phyloP scores from a whole-genome alignment of 2,113 vertebrate genomes.

The Neolamprologus tretocephalus region DNA sequence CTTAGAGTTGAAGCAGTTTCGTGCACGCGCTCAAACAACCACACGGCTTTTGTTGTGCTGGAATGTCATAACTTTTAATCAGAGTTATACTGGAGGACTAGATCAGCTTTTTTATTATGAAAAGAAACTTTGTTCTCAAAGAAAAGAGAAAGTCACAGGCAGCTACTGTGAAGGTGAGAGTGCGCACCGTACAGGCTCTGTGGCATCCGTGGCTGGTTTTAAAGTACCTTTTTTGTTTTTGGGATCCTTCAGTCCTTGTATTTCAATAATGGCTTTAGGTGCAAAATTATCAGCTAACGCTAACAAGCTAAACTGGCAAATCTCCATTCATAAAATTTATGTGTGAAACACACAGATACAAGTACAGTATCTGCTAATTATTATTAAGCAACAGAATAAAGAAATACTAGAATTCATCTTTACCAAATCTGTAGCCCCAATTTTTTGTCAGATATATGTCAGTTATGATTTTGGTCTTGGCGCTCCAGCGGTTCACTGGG shows the following conservation, averaged over 20 bases:
- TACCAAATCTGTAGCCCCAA: background rate
- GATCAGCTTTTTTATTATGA: background rate
- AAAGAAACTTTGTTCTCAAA: background rate
- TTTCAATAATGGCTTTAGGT: background rate
- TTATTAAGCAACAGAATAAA: background rate
- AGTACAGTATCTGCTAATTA: background rate
- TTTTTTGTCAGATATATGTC: background rate
- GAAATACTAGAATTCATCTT: background rate
- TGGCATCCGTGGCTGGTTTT: background rate
- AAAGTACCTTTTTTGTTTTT: background rate
- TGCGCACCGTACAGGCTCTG: background rate
- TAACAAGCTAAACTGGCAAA: background rate
- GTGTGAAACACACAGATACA: background rate
- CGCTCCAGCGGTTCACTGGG: background rate
- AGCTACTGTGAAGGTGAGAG: background rate
- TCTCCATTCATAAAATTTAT: background rate
- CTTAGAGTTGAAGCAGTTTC: background rate
- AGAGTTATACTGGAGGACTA: background rate
- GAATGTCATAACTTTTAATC: background rate
- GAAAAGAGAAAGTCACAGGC: background rate
- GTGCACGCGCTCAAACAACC: background rate
- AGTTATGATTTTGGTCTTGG: background rate
- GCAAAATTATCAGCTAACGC: background rate
- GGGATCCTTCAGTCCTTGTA: background rate
- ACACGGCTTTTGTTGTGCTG: background rate